These are phyloP conservation scores for Drosophila helvetica DNA, from an alignment of 2,888 invertebrate genomes.

Conservation along the genomic window DNA sequence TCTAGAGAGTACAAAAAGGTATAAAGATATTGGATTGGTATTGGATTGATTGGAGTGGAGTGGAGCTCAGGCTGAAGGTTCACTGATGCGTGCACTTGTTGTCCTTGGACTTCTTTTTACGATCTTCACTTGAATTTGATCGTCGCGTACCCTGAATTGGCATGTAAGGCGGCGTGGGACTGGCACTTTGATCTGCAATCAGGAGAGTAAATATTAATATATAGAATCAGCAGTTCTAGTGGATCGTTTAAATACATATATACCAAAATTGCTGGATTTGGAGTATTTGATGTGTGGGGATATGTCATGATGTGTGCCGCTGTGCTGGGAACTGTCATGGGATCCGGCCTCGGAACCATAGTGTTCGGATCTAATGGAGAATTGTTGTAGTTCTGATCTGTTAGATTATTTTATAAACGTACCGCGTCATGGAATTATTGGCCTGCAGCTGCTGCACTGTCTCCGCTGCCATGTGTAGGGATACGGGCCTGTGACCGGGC, in stretches of 20 bases:
- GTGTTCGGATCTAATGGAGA: slow-evolving; percentile 71
- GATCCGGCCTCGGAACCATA: slow-evolving; percentile 79
- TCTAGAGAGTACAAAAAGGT: slow-evolving; percentile 36
- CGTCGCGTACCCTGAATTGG: slow-evolving; percentile 90
- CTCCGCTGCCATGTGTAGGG: slow-evolving; percentile 73
- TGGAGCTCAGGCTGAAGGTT: slow-evolving; percentile 39
- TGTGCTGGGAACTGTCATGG: slow-evolving; percentile 76
- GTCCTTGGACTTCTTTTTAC: slow-evolving; percentile 86
- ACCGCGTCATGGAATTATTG: slow-evolving; percentile 82
- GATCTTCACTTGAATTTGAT: slow-evolving; percentile 87
- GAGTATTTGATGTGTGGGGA: slow-evolving; percentile 80
- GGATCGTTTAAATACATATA: slow-evolving; percentile 76
- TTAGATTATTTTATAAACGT: neutral
- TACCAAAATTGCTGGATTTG: slow-evolving; percentile 82
- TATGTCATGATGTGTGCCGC: slow-evolving; percentile 71
- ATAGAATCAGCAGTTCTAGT: slow-evolving; percentile 6
- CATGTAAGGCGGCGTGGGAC: slow-evolving; percentile 89
- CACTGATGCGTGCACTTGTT: slow-evolving; percentile 87
- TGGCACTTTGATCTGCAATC: slow-evolving; percentile 84
- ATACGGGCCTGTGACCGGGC: slow-evolving; percentile 72
- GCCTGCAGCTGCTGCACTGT: slow-evolving; percentile 59
- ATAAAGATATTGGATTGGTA: slow-evolving; percentile 10
- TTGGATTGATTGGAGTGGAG: slow-evolving; percentile 2
- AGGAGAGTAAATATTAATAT: slow-evolving; percentile 5
- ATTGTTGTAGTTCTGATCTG: no score